Evolutionary conservation across 2,888 invertebrate species (phyloP), one percentile per base, ranked within the genome.

Genomic region (Anthrax anthrax): DNA sequence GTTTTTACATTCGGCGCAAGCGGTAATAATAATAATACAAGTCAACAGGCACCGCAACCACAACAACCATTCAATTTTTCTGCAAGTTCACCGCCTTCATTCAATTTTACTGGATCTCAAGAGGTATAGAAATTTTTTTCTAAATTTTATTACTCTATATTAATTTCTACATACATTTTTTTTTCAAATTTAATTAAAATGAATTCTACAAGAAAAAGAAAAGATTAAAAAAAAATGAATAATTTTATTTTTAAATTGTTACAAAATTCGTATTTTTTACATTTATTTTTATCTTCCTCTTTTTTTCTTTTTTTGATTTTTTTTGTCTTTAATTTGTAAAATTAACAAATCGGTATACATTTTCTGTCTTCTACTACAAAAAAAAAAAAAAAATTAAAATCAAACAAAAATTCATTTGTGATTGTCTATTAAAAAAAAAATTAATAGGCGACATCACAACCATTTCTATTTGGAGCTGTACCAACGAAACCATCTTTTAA

Each of bases 381-480:
- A 17, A 17, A 18, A 10, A 27, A 39, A 18, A n/a, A 18, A 39
- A 39, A 39, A 32, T 1, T 27, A 44, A 39, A 16, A n/a, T n/a
- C n/a, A n/a, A n/a, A n/a, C n/a, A n/a, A 23, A 34, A 36, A 29
- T 27, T 16, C 41, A 29, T 16, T 18, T 37, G 18, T 47, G 29
- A 32, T 32, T 32, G 29, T 32, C 13, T 36, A 27, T 17, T 42
- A 41, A 38, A 39, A 16, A 44, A 43, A 37, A 45, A 48, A 40
- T 43, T 4, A 32, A 4, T 40, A 51, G 51, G 47, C 49, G 46
- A 44, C 47, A 54, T 50, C 57, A 51, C 58, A 58, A 57, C 60
- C 60, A 47, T 62, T 61, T 56, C 60, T 58, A 55, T 62, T 62
- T 56, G 61, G 60, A 57, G 59, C 59, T 46, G 49, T 53, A 47